These are phyloP conservation scores for Propithecus deckenii DNA, from an alignment of 2,797 vertebrate species.

Conservation along the genomic window DNA sequence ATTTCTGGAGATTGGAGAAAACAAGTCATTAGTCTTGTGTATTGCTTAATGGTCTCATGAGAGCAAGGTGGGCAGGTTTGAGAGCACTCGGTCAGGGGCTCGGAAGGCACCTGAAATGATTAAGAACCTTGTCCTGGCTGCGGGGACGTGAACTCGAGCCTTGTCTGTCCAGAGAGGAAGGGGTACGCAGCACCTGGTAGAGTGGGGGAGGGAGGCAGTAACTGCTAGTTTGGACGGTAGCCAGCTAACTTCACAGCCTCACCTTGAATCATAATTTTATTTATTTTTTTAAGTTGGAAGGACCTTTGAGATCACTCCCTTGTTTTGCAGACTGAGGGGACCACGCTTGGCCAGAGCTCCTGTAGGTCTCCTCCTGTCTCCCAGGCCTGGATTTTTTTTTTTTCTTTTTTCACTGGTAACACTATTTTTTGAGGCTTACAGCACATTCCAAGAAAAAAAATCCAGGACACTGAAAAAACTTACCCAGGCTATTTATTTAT, in stretches of 20 bases:
- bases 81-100: neutral
- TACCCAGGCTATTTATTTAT: slow-evolving; percentile 38
- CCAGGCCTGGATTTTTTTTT: neutral
- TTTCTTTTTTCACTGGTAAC: neutral
- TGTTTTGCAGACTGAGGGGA: neutral
- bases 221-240: neutral
- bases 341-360: neutral
- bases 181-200: neutral
- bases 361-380: neutral
- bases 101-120: neutral
- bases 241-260: neutral
- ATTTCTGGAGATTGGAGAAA: slow-evolving; percentile 60
- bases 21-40: slow-evolving; percentile 58
- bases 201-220: neutral
- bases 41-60: slow-evolving; percentile 72
- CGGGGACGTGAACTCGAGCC: neutral
- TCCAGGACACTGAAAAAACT: neutral
- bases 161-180: neutral
- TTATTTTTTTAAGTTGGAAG: neutral
- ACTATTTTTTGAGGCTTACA: slow-evolving; percentile 22
- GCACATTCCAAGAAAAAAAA: neutral
- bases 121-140: neutral
- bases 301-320: neutral
- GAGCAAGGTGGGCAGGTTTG: slow-evolving; percentile 49
- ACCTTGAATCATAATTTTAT: neutral